phyloP scores from a whole-genome alignment of 2,113 vertebrate genomes.

The Oreochromis tanganicae region DNA sequence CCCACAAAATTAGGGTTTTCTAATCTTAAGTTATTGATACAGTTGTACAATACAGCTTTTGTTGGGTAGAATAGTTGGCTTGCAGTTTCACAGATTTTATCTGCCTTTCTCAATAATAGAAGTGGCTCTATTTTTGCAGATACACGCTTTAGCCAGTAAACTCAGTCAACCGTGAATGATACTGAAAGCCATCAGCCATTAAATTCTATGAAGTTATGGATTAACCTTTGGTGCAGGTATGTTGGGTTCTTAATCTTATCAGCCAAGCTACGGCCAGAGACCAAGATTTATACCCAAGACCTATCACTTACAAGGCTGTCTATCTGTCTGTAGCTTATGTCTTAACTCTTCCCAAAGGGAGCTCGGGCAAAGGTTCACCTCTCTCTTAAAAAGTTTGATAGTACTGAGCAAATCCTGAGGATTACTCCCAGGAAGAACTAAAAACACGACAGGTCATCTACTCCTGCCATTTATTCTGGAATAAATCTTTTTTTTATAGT shows the following conservation, averaged over 20 bases:
- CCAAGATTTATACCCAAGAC: background rate
- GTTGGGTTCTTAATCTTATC: constrained; percentile 23
- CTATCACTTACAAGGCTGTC: background rate
- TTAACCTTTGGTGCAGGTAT: constrained; percentile 32
- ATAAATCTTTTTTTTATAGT: background rate
- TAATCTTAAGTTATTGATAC: background rate
- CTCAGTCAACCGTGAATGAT: background rate
- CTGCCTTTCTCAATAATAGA: background rate
- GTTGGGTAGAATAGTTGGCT: background rate
- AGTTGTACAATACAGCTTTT: background rate
- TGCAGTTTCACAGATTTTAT: background rate
- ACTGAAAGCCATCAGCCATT: background rate
- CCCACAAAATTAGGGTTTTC: background rate
- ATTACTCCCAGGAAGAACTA: background rate
- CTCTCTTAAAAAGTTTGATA: background rate
- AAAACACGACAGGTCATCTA: background rate
- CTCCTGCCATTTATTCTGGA: background rate
- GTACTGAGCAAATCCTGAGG: background rate
- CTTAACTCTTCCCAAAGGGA: background rate
- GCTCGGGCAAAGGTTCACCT: background rate
- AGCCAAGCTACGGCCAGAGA: background rate
- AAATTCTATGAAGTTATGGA: background rate
- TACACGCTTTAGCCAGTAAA: background rate
- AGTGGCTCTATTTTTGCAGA: background rate
- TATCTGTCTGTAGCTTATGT: background rate